Evolutionary conservation across 2,797 vertebrate species (phyloP).

Genomic region (Lepus oiostolus): DNA sequence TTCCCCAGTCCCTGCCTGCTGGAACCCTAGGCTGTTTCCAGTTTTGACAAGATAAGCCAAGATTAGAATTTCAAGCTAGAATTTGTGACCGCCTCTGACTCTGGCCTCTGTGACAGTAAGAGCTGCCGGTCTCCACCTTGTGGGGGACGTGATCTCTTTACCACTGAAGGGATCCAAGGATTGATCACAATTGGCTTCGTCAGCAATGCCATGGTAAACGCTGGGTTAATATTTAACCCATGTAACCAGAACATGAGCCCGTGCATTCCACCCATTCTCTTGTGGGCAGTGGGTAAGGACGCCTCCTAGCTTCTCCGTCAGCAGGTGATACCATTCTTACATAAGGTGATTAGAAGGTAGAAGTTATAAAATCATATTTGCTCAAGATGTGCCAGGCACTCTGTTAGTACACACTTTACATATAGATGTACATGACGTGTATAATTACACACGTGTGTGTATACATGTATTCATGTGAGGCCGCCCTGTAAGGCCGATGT

Average conservation of each 20-base stretch:
- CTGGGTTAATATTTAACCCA: not conserved
- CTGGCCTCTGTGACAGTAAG: not conserved
- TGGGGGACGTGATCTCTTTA: not conserved
- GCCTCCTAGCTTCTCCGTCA: not conserved
- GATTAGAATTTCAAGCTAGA: not conserved
- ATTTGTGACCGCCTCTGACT: not conserved
- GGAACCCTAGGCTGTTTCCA: not conserved
- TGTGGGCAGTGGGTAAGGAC: not conserved
- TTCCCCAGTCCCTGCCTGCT: not conserved
- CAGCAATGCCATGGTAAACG: not conserved
- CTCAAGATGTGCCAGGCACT: not conserved
- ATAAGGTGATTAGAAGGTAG: not conserved
- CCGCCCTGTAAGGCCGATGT: not conserved
- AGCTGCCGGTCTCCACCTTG: not conserved
- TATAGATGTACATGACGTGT: too few species aligned
- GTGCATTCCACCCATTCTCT: not conserved
- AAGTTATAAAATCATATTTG: not conserved
- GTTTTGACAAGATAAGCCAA: too few species aligned
- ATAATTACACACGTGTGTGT: too few species aligned
- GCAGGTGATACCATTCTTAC: not conserved
- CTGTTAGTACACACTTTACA: not conserved
- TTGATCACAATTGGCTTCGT: not conserved
- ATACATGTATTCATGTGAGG: not conserved
- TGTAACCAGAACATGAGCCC: not conserved
- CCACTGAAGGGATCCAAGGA: not conserved